phyloP scores from a whole-genome alignment of 2,113 vertebrate species.

The Zosterops borbonicus region DNA sequence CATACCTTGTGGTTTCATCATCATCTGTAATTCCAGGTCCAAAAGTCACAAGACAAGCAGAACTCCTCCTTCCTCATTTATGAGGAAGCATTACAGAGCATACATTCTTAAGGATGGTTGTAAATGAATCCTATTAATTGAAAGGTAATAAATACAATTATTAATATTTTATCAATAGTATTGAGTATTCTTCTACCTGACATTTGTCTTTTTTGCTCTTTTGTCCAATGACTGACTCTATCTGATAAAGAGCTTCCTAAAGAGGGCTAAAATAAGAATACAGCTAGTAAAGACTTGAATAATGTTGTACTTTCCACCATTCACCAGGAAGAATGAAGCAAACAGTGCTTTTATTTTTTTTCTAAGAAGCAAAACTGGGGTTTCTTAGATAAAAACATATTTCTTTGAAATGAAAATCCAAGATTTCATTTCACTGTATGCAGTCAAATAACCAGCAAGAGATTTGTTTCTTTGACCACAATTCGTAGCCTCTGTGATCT shows the following conservation, averaged over 20 bases:
- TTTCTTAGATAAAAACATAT: not conserved
- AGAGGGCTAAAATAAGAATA: not conserved
- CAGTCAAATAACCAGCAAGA: not conserved
- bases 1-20: not conserved
- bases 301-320: not conserved
- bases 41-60: not conserved
- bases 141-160: not conserved
- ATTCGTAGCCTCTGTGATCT: not conserved
- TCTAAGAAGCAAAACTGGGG: not conserved
- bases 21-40: not conserved
- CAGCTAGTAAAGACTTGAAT: not conserved
- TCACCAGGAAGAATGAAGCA: not conserved
- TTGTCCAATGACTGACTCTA: not conserved
- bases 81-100: not conserved
- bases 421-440: not conserved
- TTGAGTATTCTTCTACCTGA: not conserved
- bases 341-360: not conserved
- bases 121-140: not conserved
- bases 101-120: not conserved
- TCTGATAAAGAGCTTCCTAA: not conserved
- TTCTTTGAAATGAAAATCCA: not conserved
- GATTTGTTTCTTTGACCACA: not conserved
- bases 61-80: not conserved
- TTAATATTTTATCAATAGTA: not conserved
- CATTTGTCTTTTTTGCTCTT: not conserved